Conservation (phyloP, 2,113 vertebrate species). For the Equus quagga region DNA sequence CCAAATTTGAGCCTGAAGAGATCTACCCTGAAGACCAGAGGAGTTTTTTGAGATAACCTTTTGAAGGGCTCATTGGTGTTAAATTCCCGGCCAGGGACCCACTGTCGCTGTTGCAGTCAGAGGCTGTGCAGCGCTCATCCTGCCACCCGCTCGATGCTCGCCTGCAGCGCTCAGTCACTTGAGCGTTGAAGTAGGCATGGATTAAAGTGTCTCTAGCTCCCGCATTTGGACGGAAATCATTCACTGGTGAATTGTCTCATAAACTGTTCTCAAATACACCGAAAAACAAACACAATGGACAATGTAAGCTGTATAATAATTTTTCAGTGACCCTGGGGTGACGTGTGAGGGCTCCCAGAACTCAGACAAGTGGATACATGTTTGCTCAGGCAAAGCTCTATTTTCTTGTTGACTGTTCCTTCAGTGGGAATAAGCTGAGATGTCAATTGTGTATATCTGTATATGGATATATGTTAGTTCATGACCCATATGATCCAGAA, state of each 20-base stretch:
- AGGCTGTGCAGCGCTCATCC: background rate
- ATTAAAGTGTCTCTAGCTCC: conserved; percentile 9
- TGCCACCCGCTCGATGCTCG: background rate
- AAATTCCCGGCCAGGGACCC: background rate
- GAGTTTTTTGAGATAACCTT: conserved; percentile 10
- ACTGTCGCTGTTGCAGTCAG: background rate
- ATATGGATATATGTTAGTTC: background rate
- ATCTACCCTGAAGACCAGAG: conserved; percentile 34
- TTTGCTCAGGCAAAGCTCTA: background rate
- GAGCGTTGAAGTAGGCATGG: conserved; percentile 30
- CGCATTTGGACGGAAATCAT: conserved; percentile 45
- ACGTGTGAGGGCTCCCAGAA: background rate
- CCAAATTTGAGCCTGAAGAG: background rate
- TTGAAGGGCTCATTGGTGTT: conserved; percentile 32
- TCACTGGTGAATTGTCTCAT: conserved; percentile 43
- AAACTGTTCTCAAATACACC: conserved; percentile 44
- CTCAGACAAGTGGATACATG: background rate
- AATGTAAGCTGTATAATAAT: background rate
- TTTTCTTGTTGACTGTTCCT: conserved; percentile 36
- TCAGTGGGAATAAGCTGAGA: background rate
- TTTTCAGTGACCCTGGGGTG: background rate
- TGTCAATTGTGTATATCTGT: background rate
- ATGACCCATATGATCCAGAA: background rate
- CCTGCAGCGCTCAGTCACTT: conserved; percentile 2
- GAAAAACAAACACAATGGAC: background rate